These are phyloP conservation scores for Hydractinia echinata DNA, from an alignment of 30 jellyfish, hydroid and myxozoan species.

Conservation along the genomic window DNA sequence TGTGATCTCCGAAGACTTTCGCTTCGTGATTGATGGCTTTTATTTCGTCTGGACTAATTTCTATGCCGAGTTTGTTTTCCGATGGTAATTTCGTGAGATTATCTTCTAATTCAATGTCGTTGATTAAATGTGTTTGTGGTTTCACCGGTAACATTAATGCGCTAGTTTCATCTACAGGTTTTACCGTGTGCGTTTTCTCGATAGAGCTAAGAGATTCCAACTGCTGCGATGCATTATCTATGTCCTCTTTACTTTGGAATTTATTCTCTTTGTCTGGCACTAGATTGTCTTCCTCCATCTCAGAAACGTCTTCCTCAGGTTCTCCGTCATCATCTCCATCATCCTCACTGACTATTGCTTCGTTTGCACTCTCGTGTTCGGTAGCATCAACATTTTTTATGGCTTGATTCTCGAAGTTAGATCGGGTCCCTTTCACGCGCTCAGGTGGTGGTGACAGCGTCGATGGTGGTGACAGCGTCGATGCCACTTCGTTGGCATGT, in stretches of 20 bases:
- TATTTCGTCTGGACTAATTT: constrained; percentile 22
- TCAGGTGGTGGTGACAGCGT: background rate
- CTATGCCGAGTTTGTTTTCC: background rate
- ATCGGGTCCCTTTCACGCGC: background rate
- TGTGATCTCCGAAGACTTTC: constrained; percentile 19
- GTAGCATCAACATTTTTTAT: background rate
- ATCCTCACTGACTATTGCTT: background rate
- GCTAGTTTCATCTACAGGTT: background rate
- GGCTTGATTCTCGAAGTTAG: background rate
- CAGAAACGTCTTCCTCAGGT: background rate
- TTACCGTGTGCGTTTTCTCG: too few species aligned
- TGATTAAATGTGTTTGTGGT: background rate
- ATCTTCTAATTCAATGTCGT: too few species aligned
- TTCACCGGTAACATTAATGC: background rate
- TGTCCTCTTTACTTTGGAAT: background rate
- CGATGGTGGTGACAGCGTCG: background rate
- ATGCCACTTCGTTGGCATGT: background rate
- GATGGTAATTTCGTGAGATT: background rate
- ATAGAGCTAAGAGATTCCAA: too few species aligned
- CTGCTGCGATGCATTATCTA: background rate
- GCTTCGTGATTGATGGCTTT: constrained; percentile 29
- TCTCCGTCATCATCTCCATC: background rate
- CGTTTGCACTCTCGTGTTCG: background rate
- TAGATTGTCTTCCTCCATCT: background rate
- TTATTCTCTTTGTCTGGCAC: background rate